Percentiles rank a stretch among this genome's conserved stretches.
Evolutionary conservation across 1,140 invertebrate species (phyloP).

Genomic region (Zaprionus vittiger): DNA sequence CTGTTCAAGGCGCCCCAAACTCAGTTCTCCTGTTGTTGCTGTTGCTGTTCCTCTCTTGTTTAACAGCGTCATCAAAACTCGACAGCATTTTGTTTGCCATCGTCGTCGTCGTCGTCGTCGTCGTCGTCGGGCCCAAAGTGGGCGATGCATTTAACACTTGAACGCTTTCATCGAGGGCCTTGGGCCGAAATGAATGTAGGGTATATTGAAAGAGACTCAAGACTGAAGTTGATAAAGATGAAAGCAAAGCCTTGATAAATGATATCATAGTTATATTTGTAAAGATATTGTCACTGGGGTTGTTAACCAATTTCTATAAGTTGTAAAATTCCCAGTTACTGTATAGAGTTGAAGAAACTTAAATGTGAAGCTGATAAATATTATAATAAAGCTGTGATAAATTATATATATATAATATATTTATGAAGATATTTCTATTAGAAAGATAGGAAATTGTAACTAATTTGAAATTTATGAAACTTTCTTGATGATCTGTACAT

Average conservation of each 20-base stretch:
- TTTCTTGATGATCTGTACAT: too few relatives aligned
- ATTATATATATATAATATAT: too few relatives aligned
- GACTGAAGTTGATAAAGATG: neutral
- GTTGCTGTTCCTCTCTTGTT: constrained; percentile 31
- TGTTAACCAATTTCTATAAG: too few relatives aligned
- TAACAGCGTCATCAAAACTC: constrained; percentile 46
- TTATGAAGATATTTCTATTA: too few relatives aligned
- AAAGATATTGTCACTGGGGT: too few relatives aligned
- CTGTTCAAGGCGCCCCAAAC: neutral
- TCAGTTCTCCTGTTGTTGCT: neutral
- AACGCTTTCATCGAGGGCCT: constrained; percentile 37
- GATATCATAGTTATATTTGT: too few relatives aligned
- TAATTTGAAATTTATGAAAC: too few relatives aligned
- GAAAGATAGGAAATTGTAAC: too few relatives aligned
- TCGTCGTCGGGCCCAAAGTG: constrained; percentile 26
- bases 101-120: constrained; percentile 8
- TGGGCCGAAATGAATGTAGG: neutral
- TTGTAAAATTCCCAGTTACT: too few relatives aligned
- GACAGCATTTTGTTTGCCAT: constrained; percentile 36
- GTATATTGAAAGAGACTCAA: constrained; percentile 4
- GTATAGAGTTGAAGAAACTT: too few relatives aligned
- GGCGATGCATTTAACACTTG: constrained; percentile 66
- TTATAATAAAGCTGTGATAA: too few relatives aligned
- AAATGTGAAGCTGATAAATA: too few relatives aligned
- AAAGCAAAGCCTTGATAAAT: neutral